Evolutionary conservation across 2,113 vertebrate genomes (phyloP), one percentile per base, ranked within the genome.

Genomic region (Malaclemys terrapin): DNA sequence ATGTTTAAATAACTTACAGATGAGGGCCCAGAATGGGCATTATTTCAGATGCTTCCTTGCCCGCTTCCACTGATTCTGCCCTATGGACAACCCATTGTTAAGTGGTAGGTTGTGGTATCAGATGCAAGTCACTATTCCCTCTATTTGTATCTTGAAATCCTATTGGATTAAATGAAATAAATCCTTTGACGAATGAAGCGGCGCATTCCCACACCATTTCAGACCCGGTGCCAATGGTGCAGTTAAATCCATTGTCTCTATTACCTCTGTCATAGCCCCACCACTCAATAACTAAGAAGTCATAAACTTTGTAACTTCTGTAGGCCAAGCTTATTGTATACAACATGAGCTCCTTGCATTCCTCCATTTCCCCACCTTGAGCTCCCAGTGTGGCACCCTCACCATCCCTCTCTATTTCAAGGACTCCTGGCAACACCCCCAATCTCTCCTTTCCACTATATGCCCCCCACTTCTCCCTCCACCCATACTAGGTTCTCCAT

Each of bases 151-250:
- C 38, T 27, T 19, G 38, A 47, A 86, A 42, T 56, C 19, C 25
- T 83, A 8, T 27, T 42, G 25, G 49, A 50, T 65, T 78, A 35
- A 56, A 31, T 1, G 1, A 90, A 50, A 19, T 1, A 89, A 49
- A 25, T 54, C 25, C 49, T 27, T 76, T 45, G 29, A 72, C 19
- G 25, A 50, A 56, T 45, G 20, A 75, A 59, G 59, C 10, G 27
- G 50, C 11, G 53, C 0, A 5, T 78, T 47, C 35, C 13, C 0
- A 1, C 53, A 49, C 22, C 49, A n/a, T 20, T 35, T 2, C 24
- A 16, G 19, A 38, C 38, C 22, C 0, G 0, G 17, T 22, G 50
- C 9, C 49, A 42, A 12, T 4, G 12, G n/a, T 19, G 6, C 14
- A 47, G 3, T 29, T 47, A 93, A 57, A 22, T 38, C 10, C 17